Evolutionary conservation across 2,113 vertebrate genomes (phyloP), one percentile per base, ranked within the genome.

Genomic region (Hydrolagus affinis): DNA sequence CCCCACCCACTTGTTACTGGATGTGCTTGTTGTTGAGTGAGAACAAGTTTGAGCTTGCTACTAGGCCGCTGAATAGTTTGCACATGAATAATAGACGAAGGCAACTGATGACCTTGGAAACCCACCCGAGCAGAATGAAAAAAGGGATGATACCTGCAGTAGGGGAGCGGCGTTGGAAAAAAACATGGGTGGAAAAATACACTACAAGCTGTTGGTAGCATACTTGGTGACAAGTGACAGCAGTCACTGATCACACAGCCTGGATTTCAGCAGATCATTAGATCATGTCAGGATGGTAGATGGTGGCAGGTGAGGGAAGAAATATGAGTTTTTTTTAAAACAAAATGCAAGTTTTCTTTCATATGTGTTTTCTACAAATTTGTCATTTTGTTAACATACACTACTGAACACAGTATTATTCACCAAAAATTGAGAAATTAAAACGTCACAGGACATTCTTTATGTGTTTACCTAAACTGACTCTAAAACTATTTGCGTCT

Each of bases 391-490:
- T 69, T 69, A 30, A 15, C 28, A 73, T 32, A 28, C 56, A 56
- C 44, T 17, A 28, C 60, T 83, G 78, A 68, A 32, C 6, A 44
- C 44, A 44, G 44, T 44, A 44, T 83, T 83, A 25, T 83, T 66
- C 62, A 28, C n/a, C 32, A 68, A 15, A 83, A 0, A 30, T 62
- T 83, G 25, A 83, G 25, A 83, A 83, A 68, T 56, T 60, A 11
- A 19, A 19, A 66, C 66, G 19, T 62, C 32, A 11, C 32, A 64
- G 14, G 0, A 32, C 21, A 25, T 14, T 80, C 23, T 28, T 25
- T n/a, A 80, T 80, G 62, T 64, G 66, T 19, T 59, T 59, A 77
- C 21, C 19, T 44, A 66, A 32, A 83, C 66, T 60, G 66, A 83
- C 60, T 66, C 60, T 83, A 19, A 83, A 83, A 4, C 57, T 23